Evolutionary conservation across 2,797 vertebrate species (phyloP).

Genomic region (Lates japonicus): DNA sequence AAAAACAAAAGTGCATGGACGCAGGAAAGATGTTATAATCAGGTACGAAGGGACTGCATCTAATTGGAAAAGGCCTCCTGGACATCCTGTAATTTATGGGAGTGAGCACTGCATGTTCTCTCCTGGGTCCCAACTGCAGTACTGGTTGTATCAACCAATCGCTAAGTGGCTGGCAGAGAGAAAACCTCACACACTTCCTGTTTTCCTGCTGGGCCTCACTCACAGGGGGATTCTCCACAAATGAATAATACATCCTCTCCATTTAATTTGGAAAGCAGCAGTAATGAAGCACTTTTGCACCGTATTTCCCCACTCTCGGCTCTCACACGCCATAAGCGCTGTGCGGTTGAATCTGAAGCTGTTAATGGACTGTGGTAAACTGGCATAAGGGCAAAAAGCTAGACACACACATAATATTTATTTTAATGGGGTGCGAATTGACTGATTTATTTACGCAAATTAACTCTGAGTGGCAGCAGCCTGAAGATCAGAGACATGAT

Average conservation of each 20-base stretch:
- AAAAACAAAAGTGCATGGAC: constrained; percentile 8
- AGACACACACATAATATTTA: constrained; percentile 8
- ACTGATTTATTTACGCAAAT: constrained; percentile 48
- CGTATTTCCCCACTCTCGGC: constrained; percentile 38
- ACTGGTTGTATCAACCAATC: constrained; percentile 14
- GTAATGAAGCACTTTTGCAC: constrained; percentile 72
- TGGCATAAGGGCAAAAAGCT: constrained; percentile 14
- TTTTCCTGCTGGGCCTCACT: constrained; percentile 58
- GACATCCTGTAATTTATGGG: constrained; percentile 40
- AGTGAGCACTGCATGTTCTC: constrained; percentile 1
- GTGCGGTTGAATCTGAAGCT: constrained; percentile 23
- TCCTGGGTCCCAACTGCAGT: constrained; percentile 29
- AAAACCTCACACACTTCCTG: constrained; percentile 56
- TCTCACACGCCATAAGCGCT: constrained; percentile 30
- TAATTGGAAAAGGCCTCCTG: constrained; percentile 28
- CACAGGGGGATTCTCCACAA: constrained; percentile 55
- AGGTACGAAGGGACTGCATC: constrained; percentile 9
- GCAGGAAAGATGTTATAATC: constrained; percentile 13
- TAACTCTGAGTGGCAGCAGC: constrained; percentile 19
- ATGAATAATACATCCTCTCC: constrained; percentile 77
- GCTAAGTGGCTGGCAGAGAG: constrained; percentile 47
- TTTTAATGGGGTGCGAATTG: constrained; percentile 36
- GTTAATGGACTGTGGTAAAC: constrained; percentile 54
- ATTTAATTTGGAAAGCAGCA: constrained; percentile 74
- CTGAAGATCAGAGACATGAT: constrained; percentile 33